phyloP scores from a whole-genome alignment of 2,797 vertebrate species.

The Notamacropus eugenii region DNA sequence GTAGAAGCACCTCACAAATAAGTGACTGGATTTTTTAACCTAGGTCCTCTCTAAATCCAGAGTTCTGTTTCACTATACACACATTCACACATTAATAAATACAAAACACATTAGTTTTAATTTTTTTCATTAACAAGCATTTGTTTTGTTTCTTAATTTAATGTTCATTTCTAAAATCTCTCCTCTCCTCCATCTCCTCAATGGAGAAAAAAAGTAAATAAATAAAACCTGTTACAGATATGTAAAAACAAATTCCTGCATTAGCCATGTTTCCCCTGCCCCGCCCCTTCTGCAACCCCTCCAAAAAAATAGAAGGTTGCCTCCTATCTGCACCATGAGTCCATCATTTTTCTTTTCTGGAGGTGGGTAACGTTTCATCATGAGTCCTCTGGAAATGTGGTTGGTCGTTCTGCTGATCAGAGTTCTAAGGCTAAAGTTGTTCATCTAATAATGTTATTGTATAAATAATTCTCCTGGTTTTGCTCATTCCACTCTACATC shows the following conservation, averaged over 20 bases:
- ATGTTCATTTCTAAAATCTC: not conserved
- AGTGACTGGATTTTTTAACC: not conserved
- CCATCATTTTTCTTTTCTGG: not conserved
- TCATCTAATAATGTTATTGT: not conserved
- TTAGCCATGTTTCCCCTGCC: not conserved
- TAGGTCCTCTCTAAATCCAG: not conserved
- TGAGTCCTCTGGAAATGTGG: not conserved
- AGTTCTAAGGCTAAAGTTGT: not conserved
- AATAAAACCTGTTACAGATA: not conserved
- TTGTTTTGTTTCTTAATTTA: not conserved
- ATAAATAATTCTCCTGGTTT: not conserved
- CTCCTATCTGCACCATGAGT: not conserved
- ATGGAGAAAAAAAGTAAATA: not conserved
- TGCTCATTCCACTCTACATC: not conserved
- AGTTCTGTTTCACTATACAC: not conserved
- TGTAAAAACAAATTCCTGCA: not conserved
- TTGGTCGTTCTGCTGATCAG: not conserved
- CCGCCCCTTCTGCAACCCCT: fast-evolving
- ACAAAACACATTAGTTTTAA: not conserved
- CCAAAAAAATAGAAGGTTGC: not conserved
- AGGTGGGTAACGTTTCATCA: not conserved
- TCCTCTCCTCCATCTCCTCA: not conserved
- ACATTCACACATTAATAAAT: not conserved
- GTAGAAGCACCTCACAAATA: not conserved
- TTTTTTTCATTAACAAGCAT: not conserved